A percentile compares a stretch with the other conserved stretches of the same genome.
These are phyloP conservation scores for human (Homo sapiens) DNA, from an alignment of 2,113 vertebrate genomes.

Conservation along the genomic window DNA sequence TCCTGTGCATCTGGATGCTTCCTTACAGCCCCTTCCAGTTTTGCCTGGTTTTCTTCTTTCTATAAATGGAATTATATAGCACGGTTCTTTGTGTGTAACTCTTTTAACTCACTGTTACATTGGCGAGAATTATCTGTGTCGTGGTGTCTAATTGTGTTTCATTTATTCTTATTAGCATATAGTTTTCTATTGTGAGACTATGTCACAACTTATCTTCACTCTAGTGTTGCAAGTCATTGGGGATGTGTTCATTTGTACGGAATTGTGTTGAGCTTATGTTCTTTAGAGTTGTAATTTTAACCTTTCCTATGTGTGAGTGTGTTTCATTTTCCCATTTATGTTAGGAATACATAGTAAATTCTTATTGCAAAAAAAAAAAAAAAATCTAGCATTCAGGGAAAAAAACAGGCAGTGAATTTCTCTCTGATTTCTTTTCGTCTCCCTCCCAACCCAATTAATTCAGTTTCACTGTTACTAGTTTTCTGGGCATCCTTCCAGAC, in stretches of 20 bases:
- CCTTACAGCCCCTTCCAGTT: not conserved
- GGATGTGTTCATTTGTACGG: no score
- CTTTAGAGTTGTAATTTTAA: not conserved
- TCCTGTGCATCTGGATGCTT: not conserved
- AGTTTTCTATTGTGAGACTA: fast-evolving
- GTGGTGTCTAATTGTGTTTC: fast-evolving
- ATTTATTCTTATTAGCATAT: not conserved
- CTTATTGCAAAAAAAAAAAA: not conserved
- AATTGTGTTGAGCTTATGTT: not conserved
- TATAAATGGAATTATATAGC: fast-evolving
- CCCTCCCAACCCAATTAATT: no score
- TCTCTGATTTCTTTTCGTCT: not conserved
- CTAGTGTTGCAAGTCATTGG: not conserved
- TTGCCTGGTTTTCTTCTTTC: not conserved
- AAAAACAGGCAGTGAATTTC: fast-evolving
- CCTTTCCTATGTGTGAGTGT: no score
- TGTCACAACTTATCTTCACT: fast-evolving
- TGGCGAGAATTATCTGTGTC: fast-evolving
- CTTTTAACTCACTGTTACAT: fast-evolving
- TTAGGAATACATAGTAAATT: not conserved
- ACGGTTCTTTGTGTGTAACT: fast-evolving
- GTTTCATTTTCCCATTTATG: not conserved
- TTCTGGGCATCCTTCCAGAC: not conserved
- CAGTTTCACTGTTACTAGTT: fast-evolving
- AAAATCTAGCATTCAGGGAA: not conserved